Conservation (phyloP, 1,140 invertebrate species). For the Aphis craccivora region DNA sequence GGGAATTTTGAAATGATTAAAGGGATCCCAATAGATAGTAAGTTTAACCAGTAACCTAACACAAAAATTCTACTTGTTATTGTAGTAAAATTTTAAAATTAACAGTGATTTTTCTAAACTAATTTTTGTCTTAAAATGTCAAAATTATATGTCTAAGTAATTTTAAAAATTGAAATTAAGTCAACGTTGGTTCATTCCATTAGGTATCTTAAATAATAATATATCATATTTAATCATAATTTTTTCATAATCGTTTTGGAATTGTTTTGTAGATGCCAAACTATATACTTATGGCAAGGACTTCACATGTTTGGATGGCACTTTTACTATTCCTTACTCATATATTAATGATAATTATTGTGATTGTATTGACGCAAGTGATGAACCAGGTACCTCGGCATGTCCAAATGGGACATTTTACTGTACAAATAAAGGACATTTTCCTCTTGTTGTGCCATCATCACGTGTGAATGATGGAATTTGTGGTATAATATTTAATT, state of each 20-base stretch:
- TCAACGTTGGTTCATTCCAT: no score
- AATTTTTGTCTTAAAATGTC: no score
- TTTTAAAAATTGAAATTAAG: no score
- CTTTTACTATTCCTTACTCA: constrained; percentile 79
- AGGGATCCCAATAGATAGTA: not conserved
- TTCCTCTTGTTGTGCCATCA: constrained; percentile 81
- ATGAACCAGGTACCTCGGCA: constrained; percentile 96
- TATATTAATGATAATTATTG: constrained; percentile 98
- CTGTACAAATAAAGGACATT: constrained; percentile 90
- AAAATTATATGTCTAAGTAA: no score
- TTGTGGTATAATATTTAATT: constrained; percentile 71
- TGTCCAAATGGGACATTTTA: constrained; percentile 88
- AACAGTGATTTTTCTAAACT: no score
- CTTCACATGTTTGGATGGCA: constrained; percentile 91
- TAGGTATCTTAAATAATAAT: no score
- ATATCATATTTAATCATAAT: constrained; percentile 47
- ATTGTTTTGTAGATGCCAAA: constrained; percentile 64
- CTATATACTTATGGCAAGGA: constrained; percentile 78
- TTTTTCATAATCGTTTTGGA: constrained; percentile 32
- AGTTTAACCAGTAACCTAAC: no score
- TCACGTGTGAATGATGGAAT: constrained; percentile 95
- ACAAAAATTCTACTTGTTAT: no score
- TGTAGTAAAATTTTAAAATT: no score
- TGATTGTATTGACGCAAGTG: constrained; percentile 92
- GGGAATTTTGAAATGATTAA: not conserved